Evolutionary conservation across 1,140 invertebrate genomes (phyloP).

Genomic region (Carcinoscorpius rotundicauda): DNA sequence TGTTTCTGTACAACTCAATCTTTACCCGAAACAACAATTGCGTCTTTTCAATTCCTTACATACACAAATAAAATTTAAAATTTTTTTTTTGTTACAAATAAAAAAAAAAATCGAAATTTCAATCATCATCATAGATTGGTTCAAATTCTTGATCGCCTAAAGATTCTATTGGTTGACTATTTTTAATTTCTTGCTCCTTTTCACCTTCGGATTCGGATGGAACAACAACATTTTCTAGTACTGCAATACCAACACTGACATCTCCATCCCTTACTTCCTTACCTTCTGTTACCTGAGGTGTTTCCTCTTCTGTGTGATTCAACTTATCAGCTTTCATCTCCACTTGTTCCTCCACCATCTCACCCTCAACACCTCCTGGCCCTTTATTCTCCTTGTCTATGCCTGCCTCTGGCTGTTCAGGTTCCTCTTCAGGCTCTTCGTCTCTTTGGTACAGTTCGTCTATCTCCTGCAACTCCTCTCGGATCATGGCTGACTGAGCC

Average conservation of each 20-base stretch:
- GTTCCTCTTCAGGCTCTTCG: constrained; percentile 25
- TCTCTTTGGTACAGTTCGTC: constrained; percentile 28
- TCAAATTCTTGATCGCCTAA: constrained; percentile 24
- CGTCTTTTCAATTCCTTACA: no score
- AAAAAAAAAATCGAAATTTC: no score
- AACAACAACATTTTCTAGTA: constrained; percentile 2
- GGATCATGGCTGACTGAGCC: constrained; percentile 37
- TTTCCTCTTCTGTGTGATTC: constrained; percentile 7
- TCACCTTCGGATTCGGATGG: constrained; percentile 9
- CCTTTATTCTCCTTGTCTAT: constrained; percentile 22
- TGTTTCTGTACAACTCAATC: no score
- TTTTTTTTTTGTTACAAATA: no score
- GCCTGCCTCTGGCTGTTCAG: constrained; percentile 1
- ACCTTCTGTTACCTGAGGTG: constrained; percentile 24
- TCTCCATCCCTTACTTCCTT: constrained; percentile 17
- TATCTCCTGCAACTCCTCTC: constrained; percentile 35
- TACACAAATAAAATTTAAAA: no score
- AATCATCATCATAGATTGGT: constrained; percentile 26
- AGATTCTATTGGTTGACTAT: constrained; percentile 8
- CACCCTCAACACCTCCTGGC: background rate
- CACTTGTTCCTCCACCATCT: background rate
- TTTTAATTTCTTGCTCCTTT: constrained; percentile 1
- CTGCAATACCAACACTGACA: constrained; percentile 7
- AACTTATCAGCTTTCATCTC: background rate
- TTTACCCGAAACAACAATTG: no score